Percentiles rank a stretch among this genome's conserved stretches.
phyloP scores from a whole-genome alignment of 1,140 invertebrate species.

The Ostrea edulis region DNA sequence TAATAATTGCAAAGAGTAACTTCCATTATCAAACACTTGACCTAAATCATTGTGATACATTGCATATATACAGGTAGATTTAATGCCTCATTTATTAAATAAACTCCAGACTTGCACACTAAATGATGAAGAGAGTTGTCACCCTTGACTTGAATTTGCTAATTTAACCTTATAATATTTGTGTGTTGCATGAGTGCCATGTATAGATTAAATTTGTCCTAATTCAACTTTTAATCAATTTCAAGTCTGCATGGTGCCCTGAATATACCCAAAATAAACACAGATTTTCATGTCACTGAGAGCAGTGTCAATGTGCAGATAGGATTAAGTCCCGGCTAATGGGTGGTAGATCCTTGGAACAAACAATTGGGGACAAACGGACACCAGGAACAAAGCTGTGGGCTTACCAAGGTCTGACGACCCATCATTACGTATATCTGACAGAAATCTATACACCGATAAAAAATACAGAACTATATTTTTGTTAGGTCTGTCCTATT shows the following conservation, averaged over 20 bases:
- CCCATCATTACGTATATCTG: conserved; percentile 5
- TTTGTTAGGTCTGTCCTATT: neutral
- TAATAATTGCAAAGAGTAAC: no score
- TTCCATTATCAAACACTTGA: no score
- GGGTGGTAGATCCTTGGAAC: neutral
- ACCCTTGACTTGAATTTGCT: neutral
- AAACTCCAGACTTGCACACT: no score
- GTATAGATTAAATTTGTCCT: conserved; percentile 21
- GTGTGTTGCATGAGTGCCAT: neutral
- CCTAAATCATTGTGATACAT: no score
- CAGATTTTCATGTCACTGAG: conserved; percentile 16
- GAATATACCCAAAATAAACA: conserved; percentile 35
- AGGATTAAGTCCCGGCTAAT: conserved; percentile 14
- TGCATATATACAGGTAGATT: no score
- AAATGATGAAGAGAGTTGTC: neutral
- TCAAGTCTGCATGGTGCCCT: neutral
- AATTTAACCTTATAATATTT: neutral
- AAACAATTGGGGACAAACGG: conserved; percentile 4
- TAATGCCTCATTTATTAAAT: no score
- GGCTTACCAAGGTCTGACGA: neutral
- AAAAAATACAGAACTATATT: neutral
- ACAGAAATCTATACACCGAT: neutral
- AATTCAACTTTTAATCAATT: conserved; percentile 27
- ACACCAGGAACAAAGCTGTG: neutral
- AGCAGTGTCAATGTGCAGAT: conserved; percentile 34